Evolutionary conservation across 2,888 invertebrate genomes (phyloP).

Genomic region (Calephelis perditalis): DNA sequence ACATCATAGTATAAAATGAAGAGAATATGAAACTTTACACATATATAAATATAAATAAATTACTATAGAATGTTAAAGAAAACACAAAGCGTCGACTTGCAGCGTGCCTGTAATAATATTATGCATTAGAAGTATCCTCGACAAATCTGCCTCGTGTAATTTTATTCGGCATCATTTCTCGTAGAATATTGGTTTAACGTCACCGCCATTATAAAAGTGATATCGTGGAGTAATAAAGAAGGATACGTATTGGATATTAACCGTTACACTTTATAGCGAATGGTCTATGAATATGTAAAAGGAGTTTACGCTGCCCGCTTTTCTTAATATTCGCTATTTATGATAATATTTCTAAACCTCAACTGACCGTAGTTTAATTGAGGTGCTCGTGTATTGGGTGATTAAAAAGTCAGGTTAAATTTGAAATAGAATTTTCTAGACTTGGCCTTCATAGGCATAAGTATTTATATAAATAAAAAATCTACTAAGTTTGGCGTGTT

Average conservation of each 20-base stretch:
- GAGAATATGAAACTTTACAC: neutral
- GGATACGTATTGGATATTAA: conserved; percentile 33
- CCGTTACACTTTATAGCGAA: conserved; percentile 29
- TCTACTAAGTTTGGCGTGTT: too few relatives aligned
- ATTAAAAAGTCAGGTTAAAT: neutral
- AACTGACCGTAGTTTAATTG: neutral
- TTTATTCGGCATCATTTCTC: conserved; percentile 27
- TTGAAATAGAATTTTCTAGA: too few relatives aligned
- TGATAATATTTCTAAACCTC: conserved; percentile 2
- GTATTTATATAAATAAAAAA: too few relatives aligned
- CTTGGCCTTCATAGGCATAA: too few relatives aligned
- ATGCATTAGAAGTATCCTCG: conserved; percentile 29
- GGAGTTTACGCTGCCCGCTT: conserved; percentile 11
- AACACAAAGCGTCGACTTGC: conserved; percentile 1
- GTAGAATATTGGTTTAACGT: conserved; percentile 31
- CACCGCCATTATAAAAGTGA: conserved; percentile 34
- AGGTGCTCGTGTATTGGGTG: neutral
- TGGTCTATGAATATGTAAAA: conserved; percentile 25
- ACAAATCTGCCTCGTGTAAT: conserved; percentile 23
- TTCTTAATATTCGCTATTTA: conserved; percentile 9
- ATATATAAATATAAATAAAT: neutral
- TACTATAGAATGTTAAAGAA: neutral
- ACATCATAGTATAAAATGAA: too few relatives aligned
- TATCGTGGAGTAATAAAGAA: conserved; percentile 36
- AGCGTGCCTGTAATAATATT: conserved; percentile 24